These are phyloP conservation scores for Eupsittula cactorum DNA, from an alignment of 2,113 vertebrate species.

Conservation along the genomic window DNA sequence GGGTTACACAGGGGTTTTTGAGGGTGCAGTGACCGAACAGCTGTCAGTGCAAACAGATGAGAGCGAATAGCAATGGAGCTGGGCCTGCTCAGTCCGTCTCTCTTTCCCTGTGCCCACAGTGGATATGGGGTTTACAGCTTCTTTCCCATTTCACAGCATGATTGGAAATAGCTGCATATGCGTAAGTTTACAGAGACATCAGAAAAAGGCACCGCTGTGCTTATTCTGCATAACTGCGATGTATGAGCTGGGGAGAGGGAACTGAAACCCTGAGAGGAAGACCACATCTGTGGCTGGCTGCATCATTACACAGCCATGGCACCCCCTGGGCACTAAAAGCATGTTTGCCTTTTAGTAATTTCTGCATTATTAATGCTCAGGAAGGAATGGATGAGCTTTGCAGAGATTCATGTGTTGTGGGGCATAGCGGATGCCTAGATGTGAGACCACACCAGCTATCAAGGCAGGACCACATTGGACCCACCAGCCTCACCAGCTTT, in stretches of 20 bases:
- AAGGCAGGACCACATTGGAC: rapidly evolving
- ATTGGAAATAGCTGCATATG: background rate
- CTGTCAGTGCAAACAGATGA: background rate
- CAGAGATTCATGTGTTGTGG: background rate
- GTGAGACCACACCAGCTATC: background rate
- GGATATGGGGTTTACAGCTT: background rate
- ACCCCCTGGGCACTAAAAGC: background rate
- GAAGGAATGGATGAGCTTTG: background rate
- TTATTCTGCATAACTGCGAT: background rate
- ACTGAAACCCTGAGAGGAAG: background rate
- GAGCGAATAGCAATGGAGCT: rapidly evolving
- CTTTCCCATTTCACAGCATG: background rate
- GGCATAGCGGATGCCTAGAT: background rate
- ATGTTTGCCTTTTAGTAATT: background rate
- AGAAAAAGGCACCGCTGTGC: rapidly evolving
- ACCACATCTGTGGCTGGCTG: rapidly evolving
- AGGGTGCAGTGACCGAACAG: background rate
- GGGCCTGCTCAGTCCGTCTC: background rate
- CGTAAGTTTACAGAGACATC: background rate
- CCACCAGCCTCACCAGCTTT: background rate
- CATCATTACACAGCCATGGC: background rate
- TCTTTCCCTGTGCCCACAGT: background rate
- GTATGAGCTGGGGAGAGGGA: background rate
- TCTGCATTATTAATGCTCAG: background rate
- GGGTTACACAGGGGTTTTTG: background rate